Evolutionary conservation across 2,888 invertebrate genomes (phyloP).

Genomic region (Chaetoderma sp.): DNA sequence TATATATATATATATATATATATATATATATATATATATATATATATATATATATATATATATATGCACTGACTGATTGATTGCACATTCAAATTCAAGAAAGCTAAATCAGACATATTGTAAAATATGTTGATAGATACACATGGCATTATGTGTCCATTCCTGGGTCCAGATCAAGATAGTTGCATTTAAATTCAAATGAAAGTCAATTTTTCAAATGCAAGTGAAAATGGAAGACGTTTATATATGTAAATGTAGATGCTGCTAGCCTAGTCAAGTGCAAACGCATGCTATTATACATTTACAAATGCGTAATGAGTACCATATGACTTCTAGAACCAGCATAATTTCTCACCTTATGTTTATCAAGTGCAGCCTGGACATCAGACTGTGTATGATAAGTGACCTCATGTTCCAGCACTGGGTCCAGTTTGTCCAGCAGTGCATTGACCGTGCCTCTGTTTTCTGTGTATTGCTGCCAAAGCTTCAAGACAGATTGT

Average conservation of each 20-base stretch:
- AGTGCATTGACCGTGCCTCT: slow-evolving; percentile 51
- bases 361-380: slow-evolving; percentile 59
- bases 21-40: no score
- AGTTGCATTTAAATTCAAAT: background rate
- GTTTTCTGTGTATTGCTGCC: slow-evolving; percentile 62
- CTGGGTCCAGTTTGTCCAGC: slow-evolving; percentile 50
- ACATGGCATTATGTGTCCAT: background rate
- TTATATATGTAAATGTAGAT: background rate
- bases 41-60: no score
- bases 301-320: no score
- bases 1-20: no score
- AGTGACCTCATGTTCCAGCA: slow-evolving; percentile 49
- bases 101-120: no score
- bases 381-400: slow-evolving; percentile 53
- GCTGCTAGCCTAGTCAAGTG: no score
- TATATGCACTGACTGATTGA: no score
- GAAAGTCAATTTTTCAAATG: no score
- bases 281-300: no score
- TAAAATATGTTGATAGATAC: background rate
- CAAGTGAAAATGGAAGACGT: background rate
- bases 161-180: background rate
- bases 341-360: slow-evolving; percentile 52
- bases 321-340: no score
- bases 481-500: slow-evolving; percentile 50
- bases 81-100: no score